A percentile compares a stretch with the other conserved stretches of the same genome.
phyloP scores from a whole-genome alignment of 64 coral and sea anemone genomes.

The Stichodactyla mertensii region DNA sequence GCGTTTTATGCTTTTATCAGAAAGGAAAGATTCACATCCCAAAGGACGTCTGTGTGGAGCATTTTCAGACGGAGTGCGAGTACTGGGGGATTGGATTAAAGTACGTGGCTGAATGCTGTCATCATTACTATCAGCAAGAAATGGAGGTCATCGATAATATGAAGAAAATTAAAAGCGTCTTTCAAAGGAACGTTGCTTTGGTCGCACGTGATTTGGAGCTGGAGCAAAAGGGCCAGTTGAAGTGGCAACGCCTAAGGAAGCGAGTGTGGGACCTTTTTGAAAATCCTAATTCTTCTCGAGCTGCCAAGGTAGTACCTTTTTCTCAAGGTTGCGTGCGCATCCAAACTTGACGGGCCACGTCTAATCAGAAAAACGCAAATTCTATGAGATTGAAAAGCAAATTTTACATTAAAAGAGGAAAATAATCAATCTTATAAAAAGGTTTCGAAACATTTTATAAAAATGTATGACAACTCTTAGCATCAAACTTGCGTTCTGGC shows the following conservation, averaged over 20 bases:
- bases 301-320: slow-evolving; percentile 22
- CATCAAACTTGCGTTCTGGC: no score
- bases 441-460: no score
- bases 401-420: no score
- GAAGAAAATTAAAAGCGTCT: slow-evolving; percentile 18
- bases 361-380: no score
- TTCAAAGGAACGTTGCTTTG: slow-evolving; percentile 4
- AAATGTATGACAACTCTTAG: no score
- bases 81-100: slow-evolving; percentile 13
- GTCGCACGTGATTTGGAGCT: not conserved
- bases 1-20: slow-evolving; percentile 3
- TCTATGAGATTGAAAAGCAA: no score
- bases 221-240: not conserved
- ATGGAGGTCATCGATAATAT: slow-evolving; percentile 22
- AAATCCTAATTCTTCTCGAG: slow-evolving; percentile 26
- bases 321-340: no score
- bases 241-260: not conserved
- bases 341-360: no score
- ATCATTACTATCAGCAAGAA: slow-evolving; percentile 27
- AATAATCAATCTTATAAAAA: no score
- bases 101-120: slow-evolving; percentile 9
- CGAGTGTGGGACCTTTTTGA: slow-evolving; percentile 43
- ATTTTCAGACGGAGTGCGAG: slow-evolving; percentile 10
- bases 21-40: slow-evolving; percentile 16
- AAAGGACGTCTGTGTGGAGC: slow-evolving; percentile 3